Evolutionary conservation across 1,140 invertebrate genomes (phyloP).

Genomic region (Leptopilina clavipes): DNA sequence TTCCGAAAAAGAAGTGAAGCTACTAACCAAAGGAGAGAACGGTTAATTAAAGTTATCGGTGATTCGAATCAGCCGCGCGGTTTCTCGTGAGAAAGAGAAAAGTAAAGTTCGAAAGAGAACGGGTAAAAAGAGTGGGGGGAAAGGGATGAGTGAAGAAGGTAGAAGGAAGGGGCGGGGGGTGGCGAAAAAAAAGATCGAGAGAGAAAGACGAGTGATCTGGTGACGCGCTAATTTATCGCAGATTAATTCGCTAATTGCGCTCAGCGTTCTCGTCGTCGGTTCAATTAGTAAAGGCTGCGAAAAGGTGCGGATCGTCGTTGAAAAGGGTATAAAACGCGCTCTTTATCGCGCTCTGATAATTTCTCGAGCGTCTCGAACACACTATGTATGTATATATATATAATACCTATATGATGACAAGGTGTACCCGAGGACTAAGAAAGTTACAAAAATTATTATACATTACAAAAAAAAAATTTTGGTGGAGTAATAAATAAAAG

Average conservation of each 20-base stretch:
- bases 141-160: no score
- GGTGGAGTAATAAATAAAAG: no score
- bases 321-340: conserved; percentile 41
- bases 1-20: conserved; percentile 19
- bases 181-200: conserved; percentile 1
- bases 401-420: background rate
- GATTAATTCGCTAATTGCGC: conserved; percentile 60
- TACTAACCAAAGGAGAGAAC: conserved; percentile 25
- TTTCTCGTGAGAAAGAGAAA: conserved; percentile 47
- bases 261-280: conserved; percentile 50
- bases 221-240: conserved; percentile 58
- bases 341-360: conserved; percentile 52
- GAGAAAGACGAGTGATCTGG: conserved; percentile 48
- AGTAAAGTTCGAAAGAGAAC: conserved; percentile 41
- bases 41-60: conserved; percentile 64
- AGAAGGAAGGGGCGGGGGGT: no score
- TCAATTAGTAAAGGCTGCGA: conserved; percentile 58
- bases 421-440: no score
- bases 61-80: conserved; percentile 50
- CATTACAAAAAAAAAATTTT: no score
- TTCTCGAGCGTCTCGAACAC: conserved; percentile 39
- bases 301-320: conserved; percentile 38
- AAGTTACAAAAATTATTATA: no score
- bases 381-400: background rate
- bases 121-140: conserved; percentile 27